phyloP scores from a whole-genome alignment of 2,888 invertebrate genomes.

The Ganaspis brasiliensis region DNA sequence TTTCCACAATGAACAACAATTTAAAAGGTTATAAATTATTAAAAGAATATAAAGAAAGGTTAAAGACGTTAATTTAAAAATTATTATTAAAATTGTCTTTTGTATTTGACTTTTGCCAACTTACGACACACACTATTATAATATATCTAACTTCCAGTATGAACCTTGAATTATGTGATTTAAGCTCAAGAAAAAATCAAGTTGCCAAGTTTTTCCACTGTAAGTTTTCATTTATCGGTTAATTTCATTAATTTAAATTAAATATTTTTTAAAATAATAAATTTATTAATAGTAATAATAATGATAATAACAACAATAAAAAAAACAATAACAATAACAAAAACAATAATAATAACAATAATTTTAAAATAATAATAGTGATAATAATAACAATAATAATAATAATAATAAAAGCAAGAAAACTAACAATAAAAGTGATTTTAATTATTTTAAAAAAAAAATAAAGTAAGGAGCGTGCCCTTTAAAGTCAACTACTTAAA shows the following conservation, averaged over 20 bases:
- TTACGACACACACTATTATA: not conserved
- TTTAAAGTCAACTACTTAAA: constrained; percentile 20
- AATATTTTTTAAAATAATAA: not conserved
- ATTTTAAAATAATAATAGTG: too few species aligned
- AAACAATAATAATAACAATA: too few species aligned
- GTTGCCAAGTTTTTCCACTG: not conserved
- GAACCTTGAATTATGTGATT: constrained; percentile 36
- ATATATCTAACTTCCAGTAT: constrained; percentile 20
- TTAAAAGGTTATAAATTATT: not conserved
- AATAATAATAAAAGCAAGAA: not conserved
- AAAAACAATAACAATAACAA: too few species aligned
- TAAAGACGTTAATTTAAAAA: not conserved
- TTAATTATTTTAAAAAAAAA: not conserved
- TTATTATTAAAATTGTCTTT: not conserved
- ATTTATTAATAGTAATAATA: too few species aligned
- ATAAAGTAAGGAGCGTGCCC: constrained; percentile 3
- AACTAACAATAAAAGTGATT: not conserved
- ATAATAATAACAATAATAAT: too few species aligned
- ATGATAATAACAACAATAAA: too few species aligned
- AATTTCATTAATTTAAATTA: not conserved
- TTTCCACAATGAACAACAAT: too few species aligned
- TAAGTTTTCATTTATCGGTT: not conserved
- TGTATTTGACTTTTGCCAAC: not conserved
- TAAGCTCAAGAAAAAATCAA: constrained; percentile 4
- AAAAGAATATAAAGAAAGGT: not conserved